Evolutionary conservation across 2,113 vertebrate species (phyloP).

Genomic region (Heteronetta atricapilla): DNA sequence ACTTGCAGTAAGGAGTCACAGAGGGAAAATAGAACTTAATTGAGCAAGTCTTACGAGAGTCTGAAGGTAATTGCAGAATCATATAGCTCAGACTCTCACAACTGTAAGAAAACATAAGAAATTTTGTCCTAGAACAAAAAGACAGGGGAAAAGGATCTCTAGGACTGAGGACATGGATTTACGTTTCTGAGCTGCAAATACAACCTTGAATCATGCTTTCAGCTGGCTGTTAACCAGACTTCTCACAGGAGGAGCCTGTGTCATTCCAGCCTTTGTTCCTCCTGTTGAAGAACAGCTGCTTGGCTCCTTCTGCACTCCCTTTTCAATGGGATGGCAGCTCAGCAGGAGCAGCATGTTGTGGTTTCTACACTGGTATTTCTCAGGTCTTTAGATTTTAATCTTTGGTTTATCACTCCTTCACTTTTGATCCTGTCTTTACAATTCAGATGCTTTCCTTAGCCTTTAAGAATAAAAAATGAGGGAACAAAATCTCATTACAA

Average conservation of each 20-base stretch:
- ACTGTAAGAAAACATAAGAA: not conserved
- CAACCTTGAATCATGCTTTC: not conserved
- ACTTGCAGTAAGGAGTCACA: not conserved
- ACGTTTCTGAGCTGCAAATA: not conserved
- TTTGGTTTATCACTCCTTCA: not conserved
- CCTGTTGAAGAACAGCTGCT: not conserved
- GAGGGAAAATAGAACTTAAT: not conserved
- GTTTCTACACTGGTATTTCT: not conserved
- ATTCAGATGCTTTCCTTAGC: not conserved
- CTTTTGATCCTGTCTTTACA: not conserved
- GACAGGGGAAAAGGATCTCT: not conserved
- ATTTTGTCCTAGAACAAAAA: not conserved
- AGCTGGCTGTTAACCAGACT: not conserved
- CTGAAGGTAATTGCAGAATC: not conserved
- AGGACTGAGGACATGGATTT: not conserved
- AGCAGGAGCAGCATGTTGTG: not conserved
- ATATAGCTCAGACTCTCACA: not conserved
- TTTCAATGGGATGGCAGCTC: not conserved
- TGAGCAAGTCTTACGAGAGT: accelerated
- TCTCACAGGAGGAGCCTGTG: not conserved
- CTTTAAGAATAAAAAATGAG: not conserved
- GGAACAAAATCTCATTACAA: not conserved
- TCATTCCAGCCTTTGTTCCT: not conserved
- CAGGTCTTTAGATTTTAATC: not conserved
- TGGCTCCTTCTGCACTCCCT: not conserved